Base-by-base conservation (phyloP, 2,113 vertebrate species). In the Camelus dromedarius region DNA sequence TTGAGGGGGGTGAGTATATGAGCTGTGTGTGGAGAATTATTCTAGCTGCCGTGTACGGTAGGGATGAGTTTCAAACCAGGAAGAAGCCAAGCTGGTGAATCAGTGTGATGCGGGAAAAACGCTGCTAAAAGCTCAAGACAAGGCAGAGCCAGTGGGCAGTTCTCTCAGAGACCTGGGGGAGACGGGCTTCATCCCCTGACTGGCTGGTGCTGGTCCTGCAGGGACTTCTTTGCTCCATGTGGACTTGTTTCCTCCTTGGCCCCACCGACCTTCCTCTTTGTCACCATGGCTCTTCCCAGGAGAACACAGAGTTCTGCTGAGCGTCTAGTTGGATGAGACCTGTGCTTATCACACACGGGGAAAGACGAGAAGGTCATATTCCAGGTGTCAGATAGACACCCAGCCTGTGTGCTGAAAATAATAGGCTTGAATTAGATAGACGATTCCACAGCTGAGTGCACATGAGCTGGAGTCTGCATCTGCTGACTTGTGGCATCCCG, bases 181-280 rank as follows among this genome's bases (percentile, higher is more conserved):
- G 64, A 24, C 20, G 1, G 38, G 16, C 2, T 52, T 20, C 26
- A 3, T 46, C 72, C 28, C 3, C 0, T 7, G 35, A 13, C 28
- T 28, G 2, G 4, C 48, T 13, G 8, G 14, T 48, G 35, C 22
- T 24, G 6, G 32, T 5, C 13, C 28, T 2, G 1, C 16, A 19
- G 26, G 56, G 22, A 6, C 19, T 12, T 20, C n/a, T 8, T 9
- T 16, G 4, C 30, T 89, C 66, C 64, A 8, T 6, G 5, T 4
- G 8, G 48, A 42, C 38, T 30, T 28, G 24, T 32, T 30, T 46
- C 46, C 48, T 85, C 2, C 2, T 58, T 22, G 46, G 6, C n/a
- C 62, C 48, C 24, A 0, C 48, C 11, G 0, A 20, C 32, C 28
- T 48, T 16, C 13, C 0, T 67, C 42, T 64, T 56, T 76, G 42